These are phyloP conservation scores for Drosophila greeni DNA, from an alignment of 2,888 invertebrate genomes.

Conservation along the genomic window DNA sequence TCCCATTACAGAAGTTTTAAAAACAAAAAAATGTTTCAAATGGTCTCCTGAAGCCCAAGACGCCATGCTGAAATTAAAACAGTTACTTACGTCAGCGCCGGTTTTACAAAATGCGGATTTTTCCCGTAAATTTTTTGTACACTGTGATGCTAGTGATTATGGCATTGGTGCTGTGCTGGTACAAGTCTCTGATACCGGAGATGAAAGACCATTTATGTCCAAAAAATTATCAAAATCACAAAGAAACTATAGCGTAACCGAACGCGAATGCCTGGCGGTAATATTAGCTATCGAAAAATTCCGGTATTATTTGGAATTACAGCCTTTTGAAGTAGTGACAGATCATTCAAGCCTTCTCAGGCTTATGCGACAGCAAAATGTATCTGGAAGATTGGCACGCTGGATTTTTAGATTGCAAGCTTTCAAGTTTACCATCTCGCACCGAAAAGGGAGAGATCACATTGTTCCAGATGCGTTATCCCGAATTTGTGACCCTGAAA, in stretches of 20 bases:
- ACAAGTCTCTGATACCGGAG: not conserved
- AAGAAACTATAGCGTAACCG: too few relatives aligned
- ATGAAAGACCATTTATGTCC: not conserved
- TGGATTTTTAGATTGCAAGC: constrained; percentile 3
- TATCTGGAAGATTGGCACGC: not conserved
- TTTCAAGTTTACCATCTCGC: not conserved
- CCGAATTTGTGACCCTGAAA: not conserved
- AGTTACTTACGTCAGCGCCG: too few relatives aligned
- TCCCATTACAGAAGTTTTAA: not conserved
- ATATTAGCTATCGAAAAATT: too few relatives aligned
- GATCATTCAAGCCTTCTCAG: too few relatives aligned
- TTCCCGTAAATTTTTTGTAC: too few relatives aligned
- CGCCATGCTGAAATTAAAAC: too few relatives aligned
- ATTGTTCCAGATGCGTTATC: constrained; percentile 15
- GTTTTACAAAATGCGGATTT: too few relatives aligned
- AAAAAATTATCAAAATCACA: too few relatives aligned
- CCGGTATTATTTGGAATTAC: not conserved
- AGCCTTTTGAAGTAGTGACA: not conserved
- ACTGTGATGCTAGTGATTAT: too few relatives aligned
- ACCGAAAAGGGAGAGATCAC: constrained; percentile 22
- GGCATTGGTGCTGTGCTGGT: not conserved
- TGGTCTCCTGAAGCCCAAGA: too few relatives aligned
- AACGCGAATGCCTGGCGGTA: too few relatives aligned
- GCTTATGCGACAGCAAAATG: not conserved
- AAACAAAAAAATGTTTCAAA: too few relatives aligned